phyloP scores from a whole-genome alignment of 2,888 invertebrate genomes.

The Gasteruption jaculator region DNA sequence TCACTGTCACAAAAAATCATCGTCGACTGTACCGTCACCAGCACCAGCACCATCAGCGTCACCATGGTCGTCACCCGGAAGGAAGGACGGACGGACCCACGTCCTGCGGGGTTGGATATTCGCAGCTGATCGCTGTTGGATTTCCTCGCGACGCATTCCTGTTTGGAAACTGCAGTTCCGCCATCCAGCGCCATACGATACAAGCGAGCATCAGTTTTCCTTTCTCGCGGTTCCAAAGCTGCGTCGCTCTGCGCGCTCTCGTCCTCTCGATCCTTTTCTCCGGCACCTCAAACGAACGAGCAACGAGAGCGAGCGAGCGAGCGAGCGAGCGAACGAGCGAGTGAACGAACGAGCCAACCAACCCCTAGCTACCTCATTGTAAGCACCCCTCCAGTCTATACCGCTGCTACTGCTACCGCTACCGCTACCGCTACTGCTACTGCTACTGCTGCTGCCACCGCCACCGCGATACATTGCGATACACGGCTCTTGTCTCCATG shows the following conservation, averaged over 20 bases:
- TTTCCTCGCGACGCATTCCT: no score
- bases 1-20: no score
- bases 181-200: conserved; percentile 22
- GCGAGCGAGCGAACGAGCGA: conserved; percentile 26
- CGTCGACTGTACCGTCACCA: conserved; percentile 30
- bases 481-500: conserved; percentile 45
- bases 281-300: conserved; percentile 27
- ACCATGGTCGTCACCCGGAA: no score
- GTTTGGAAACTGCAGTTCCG: no score
- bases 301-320: conserved; percentile 25
- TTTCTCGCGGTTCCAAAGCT: conserved; percentile 26
- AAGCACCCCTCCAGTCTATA: conserved; percentile 35
- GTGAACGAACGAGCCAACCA: conserved; percentile 27
- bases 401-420: conserved; percentile 26
- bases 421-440: conserved; percentile 16
- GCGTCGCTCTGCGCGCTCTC: conserved; percentile 37
- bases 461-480: conserved; percentile 48
- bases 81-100: no score
- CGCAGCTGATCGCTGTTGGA: no score
- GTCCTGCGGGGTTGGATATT: no score
- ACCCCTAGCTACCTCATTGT: conserved; percentile 35
- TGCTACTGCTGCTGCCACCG: conserved; percentile 25
- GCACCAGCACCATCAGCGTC: conserved; percentile 18
- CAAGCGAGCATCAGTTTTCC: conserved; percentile 21
- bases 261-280: conserved; percentile 30